A percentile compares a stretch with the other conserved stretches of the same genome.
Evolutionary conservation across 1,140 invertebrate genomes (phyloP).

Genomic region (Battus philenor): DNA sequence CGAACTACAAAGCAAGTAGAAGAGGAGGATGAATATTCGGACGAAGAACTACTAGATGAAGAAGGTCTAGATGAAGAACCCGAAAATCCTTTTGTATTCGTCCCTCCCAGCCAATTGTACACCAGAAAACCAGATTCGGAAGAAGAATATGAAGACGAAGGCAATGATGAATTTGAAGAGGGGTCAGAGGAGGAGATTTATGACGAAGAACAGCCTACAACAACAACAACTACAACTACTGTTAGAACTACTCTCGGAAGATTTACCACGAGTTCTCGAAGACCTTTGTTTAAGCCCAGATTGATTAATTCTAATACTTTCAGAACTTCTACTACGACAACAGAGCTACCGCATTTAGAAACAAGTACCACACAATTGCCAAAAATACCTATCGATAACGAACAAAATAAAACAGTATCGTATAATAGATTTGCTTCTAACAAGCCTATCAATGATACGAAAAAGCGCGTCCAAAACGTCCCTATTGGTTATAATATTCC

Average conservation of each 20-base stretch:
- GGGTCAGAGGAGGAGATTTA: conserved; percentile 38
- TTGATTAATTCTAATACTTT: conserved; percentile 64
- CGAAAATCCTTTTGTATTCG: conserved; percentile 68
- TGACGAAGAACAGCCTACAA: conserved; percentile 35
- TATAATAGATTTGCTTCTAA: conserved; percentile 47
- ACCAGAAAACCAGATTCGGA: conserved; percentile 56
- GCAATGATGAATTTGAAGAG: conserved; percentile 44
- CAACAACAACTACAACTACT: conserved; percentile 16
- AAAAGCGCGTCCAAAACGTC: conserved; percentile 66
- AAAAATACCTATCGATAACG: conserved; percentile 26
- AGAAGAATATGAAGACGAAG: conserved; percentile 48
- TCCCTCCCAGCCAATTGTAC: conserved; percentile 62
- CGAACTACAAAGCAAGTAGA: conserved; percentile 52
- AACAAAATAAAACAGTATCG: conserved; percentile 48
- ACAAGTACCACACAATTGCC: no score
- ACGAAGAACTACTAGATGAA: conserved; percentile 70
- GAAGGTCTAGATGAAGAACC: conserved; percentile 48
- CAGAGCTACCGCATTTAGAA: no score
- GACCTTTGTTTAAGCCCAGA: conserved; percentile 50
- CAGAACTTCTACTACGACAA: conserved; percentile 56
- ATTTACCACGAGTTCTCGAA: conserved; percentile 41
- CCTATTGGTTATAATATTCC: conserved; percentile 49
- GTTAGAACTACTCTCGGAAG: conserved; percentile 1
- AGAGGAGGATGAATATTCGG: conserved; percentile 67
- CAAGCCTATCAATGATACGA: conserved; percentile 45